A percentile compares a stretch with the other conserved stretches of the same genome.
Conservation (phyloP, 2,888 invertebrate species). For the Yponomeuta sedellus region DNA sequence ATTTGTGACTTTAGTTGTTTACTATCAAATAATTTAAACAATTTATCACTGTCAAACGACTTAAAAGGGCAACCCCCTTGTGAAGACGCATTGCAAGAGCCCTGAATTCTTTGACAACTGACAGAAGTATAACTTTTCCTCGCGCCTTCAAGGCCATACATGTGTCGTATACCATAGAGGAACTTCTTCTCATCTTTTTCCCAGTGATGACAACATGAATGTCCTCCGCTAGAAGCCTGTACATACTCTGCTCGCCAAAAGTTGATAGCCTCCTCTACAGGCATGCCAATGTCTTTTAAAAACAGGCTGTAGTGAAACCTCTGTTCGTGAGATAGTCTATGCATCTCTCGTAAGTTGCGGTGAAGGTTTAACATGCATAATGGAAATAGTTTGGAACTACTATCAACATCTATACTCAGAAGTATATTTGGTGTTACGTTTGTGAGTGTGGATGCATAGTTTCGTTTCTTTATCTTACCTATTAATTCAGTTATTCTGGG, state of each 20-base stretch:
- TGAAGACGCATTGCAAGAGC: slow-evolving; percentile 61
- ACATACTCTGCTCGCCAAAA: slow-evolving; percentile 82
- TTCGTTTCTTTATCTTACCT: slow-evolving; percentile 36
- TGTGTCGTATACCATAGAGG: slow-evolving; percentile 81
- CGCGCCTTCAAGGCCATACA: slow-evolving; percentile 84
- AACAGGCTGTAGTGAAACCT: slow-evolving; percentile 81
- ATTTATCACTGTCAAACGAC: slow-evolving; percentile 66
- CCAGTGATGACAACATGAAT: slow-evolving; percentile 80
- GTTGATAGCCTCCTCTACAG: slow-evolving; percentile 77
- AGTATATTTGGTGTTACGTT: slow-evolving; percentile 28
- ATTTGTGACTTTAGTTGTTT: slow-evolving; percentile 28
- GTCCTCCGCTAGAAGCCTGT: slow-evolving; percentile 54
- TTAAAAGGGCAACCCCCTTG: slow-evolving; percentile 81
- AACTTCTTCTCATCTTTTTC: slow-evolving; percentile 77
- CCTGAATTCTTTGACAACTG: slow-evolving; percentile 76
- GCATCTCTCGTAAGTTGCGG: slow-evolving; percentile 64
- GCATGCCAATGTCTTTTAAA: slow-evolving; percentile 83
- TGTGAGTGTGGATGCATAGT: slow-evolving; percentile 28
- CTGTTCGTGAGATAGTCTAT: slow-evolving; percentile 80
- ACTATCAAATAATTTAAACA: slow-evolving; percentile 47
- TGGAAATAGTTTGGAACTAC: slow-evolving; percentile 66
- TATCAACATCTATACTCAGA: slow-evolving; percentile 56
- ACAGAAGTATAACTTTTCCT: slow-evolving; percentile 77
- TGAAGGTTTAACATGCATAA: slow-evolving; percentile 82
- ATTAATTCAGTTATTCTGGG: slow-evolving; percentile 51